These are phyloP conservation scores for Atopsyche davidsoni DNA, from an alignment of 1,140 invertebrate species.

Conservation along the genomic window DNA sequence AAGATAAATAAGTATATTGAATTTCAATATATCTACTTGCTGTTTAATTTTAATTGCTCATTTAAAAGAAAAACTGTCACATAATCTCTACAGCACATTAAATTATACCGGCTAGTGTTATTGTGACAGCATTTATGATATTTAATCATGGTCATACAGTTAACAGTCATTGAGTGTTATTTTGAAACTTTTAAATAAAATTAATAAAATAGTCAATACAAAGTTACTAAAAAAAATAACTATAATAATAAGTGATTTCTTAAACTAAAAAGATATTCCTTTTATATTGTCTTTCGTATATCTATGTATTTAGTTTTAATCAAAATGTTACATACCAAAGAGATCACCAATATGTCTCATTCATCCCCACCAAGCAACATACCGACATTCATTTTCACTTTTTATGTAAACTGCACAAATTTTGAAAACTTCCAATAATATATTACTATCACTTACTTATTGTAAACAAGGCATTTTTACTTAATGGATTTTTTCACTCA, in stretches of 20 bases:
- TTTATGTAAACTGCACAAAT: not conserved
- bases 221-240: not conserved
- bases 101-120: no score
- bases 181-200: no score
- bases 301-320: not conserved
- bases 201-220: no score
- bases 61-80: no score
- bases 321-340: not conserved
- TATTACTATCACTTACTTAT: not conserved
- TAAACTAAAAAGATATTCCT: conserved; percentile 3
- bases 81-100: no score
- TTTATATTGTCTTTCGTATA: conserved; percentile 2
- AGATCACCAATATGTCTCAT: not conserved
- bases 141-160: no score
- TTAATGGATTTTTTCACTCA: not conserved
- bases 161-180: no score
- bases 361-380: not conserved
- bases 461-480: not conserved
- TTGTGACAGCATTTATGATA: no score
- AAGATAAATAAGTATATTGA: no score
- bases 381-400: not conserved
- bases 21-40: no score
- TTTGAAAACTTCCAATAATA: not conserved
- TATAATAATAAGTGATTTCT: not conserved
- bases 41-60: no score